Evolutionary conservation across 2,113 vertebrate species (phyloP), one percentile per base, ranked within the genome.

Genomic region (Polypterus bichir): DNA sequence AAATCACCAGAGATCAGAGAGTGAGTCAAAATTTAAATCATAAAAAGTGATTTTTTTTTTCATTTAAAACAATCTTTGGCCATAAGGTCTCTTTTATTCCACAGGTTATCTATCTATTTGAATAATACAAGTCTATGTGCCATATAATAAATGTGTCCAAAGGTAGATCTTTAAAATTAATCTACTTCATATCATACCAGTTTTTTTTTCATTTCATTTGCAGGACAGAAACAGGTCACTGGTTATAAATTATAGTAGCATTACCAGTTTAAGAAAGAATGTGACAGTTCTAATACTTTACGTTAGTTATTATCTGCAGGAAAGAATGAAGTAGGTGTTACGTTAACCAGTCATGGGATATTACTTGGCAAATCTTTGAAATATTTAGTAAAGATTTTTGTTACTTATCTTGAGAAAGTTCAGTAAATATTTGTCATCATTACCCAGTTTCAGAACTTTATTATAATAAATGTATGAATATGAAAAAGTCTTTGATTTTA

Each of bases 271-370:
- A 77, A 78, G 27, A 82, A 86, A 78, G 83, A 86, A 89, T 87
- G 82, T 87, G 87, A 84, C 85, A 86, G 73, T 78, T 83, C 80
- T 85, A 86, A 84, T 86, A 78, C 78, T 72, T 68, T 63, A 69
- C 77, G 66, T 85, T 86, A 89, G 71, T 89, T 83, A 89, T 88
- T 86, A 85, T 77, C 81, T 86, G 84, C 67, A 81, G 74, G 58
- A 64, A 70, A 62, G 73, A 73, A 83, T 75, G 78, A 80, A 81
- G 66, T 81, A 81, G 76, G 74, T 68, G 54, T 71, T 66, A 56
- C 64, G 66, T 68, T 66, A 68, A 65, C 62, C 44, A 57, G 49
- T 61, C 63, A 70, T 65, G 27, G 27, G 27, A 27, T 27, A 65
- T 65, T 27, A 62, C 44, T 48, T 51, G 27, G 48, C 5, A 9